These are phyloP conservation scores for Solea senegalensis DNA, from an alignment of 2,113 vertebrate genomes.

Conservation along the genomic window DNA sequence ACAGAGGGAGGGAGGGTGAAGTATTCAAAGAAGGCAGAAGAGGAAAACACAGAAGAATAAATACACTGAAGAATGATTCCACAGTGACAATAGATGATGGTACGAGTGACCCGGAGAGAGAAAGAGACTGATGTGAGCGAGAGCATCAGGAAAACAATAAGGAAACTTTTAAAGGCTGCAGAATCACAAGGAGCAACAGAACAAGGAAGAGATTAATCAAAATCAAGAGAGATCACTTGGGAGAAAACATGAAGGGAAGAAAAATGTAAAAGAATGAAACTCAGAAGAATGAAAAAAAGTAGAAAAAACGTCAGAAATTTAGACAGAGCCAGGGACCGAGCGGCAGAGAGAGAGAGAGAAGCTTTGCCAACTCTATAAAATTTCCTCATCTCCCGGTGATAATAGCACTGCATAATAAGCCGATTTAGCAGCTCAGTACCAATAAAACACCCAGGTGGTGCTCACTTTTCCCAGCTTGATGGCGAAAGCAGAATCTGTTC, in stretches of 20 bases:
- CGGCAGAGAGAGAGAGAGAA: constrained; percentile 3
- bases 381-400: constrained; percentile 54
- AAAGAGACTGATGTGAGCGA: constrained; percentile 6
- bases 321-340: constrained; percentile 20
- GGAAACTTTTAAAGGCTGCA: background rate
- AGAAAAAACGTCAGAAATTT: constrained; percentile 16
- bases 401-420: constrained; percentile 63
- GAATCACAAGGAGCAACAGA: constrained; percentile 7
- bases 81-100: constrained; percentile 20
- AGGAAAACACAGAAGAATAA: background rate
- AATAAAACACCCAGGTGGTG: constrained; percentile 68
- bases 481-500: constrained; percentile 34
- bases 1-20: background rate
- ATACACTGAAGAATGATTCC: background rate
- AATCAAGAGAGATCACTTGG: background rate
- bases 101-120: constrained; percentile 9
- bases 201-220: constrained; percentile 17
- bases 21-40: constrained; percentile 24
- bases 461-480: constrained; percentile 52
- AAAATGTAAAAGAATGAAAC: constrained; percentile 1
- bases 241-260: background rate
- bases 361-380: constrained; percentile 52
- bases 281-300: background rate
- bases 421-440: constrained; percentile 59
- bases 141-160: constrained; percentile 19